These are phyloP conservation scores for Melanogrammus aeglefinus DNA, from an alignment of 2,797 vertebrate species.

Conservation along the genomic window DNA sequence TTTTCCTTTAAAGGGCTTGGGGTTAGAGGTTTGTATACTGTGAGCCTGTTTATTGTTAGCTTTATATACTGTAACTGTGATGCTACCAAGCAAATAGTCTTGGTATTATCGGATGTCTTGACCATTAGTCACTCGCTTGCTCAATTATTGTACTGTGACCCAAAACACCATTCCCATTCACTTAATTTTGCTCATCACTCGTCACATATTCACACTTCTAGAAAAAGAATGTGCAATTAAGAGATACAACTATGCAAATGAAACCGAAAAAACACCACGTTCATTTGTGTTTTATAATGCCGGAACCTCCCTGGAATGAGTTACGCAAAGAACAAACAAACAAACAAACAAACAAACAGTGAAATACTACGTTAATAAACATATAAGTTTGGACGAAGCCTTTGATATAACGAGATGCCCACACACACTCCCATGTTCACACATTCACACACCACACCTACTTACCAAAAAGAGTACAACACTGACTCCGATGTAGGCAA, in stretches of 20 bases:
- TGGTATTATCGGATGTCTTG: neutral
- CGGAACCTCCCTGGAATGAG: no score
- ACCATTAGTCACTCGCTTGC: neutral
- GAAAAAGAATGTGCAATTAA: neutral
- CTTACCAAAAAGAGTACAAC: constrained; percentile 98
- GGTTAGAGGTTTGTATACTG: neutral
- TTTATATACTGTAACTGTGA: neutral
- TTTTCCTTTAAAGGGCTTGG: neutral
- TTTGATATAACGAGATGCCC: neutral
- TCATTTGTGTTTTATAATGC: neutral
- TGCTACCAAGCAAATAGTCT: neutral
- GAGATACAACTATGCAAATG: neutral
- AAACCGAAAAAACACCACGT: neutral
- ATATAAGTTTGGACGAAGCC: no score
- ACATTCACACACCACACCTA: neutral
- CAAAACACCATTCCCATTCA: neutral
- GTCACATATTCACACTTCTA: neutral
- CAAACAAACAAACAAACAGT: no score
- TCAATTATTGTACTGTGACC: neutral
- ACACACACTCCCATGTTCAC: neutral
- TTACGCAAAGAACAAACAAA: no score
- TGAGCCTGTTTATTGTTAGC: neutral
- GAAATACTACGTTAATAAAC: no score
- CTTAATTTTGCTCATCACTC: neutral
- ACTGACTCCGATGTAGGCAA: constrained; percentile 98